Percentiles rank a stretch among this genome's conserved stretches.
These are phyloP conservation scores for Ostrea edulis DNA, from an alignment of 1,140 invertebrate species.

Conservation along the genomic window DNA sequence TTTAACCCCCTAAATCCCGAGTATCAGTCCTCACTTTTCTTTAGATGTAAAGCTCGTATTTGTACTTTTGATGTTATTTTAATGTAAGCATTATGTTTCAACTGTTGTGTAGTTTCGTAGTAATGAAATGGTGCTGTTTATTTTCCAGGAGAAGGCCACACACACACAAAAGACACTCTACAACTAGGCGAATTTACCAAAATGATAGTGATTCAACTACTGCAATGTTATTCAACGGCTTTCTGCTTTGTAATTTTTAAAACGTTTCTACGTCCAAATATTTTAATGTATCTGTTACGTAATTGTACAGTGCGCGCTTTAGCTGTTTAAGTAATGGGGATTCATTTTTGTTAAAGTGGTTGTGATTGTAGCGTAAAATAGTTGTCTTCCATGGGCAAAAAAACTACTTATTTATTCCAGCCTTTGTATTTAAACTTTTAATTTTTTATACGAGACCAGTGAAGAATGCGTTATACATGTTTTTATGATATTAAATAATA, in stretches of 20 bases:
- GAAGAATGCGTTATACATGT: background rate
- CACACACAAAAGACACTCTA: slow-evolving; percentile 74
- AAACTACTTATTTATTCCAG: slow-evolving; percentile 19
- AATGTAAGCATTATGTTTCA: background rate
- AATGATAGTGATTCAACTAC: slow-evolving; percentile 15
- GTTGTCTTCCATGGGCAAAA: slow-evolving; percentile 30
- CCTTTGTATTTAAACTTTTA: background rate
- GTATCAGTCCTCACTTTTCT: background rate
- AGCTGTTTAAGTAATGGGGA: background rate
- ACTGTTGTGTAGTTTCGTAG: background rate
- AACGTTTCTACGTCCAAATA: background rate
- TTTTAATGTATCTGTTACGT: background rate
- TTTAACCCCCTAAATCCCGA: background rate
- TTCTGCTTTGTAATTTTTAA: slow-evolving; percentile 2
- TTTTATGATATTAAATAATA: slow-evolving; percentile 24
- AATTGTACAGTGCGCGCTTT: background rate
- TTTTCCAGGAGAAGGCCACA: slow-evolving; percentile 73
- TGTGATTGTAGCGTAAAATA: slow-evolving; percentile 20
- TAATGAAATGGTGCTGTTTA: slow-evolving; percentile 37
- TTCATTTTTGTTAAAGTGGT: slow-evolving; percentile 16
- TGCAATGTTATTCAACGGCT: slow-evolving; percentile 25
- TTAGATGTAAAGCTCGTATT: background rate
- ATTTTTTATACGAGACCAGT: slow-evolving; percentile 20
- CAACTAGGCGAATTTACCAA: slow-evolving; percentile 59
- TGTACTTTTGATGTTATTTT: background rate